phyloP scores from a whole-genome alignment of 2,113 vertebrate species.

The Colistium nudipinnis region DNA sequence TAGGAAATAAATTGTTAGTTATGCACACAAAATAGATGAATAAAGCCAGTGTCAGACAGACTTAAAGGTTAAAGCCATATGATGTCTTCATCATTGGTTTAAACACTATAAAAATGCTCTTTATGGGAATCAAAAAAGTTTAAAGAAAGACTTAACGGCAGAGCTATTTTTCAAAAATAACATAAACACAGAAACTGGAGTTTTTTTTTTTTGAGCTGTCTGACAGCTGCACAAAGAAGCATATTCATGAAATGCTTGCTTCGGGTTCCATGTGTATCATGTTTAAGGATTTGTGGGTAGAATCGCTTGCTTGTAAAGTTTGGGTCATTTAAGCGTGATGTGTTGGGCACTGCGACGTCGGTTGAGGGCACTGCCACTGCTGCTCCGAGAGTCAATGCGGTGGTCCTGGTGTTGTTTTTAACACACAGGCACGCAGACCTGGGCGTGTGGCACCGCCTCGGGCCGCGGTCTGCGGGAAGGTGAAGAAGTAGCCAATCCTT shows the following conservation, averaged over 20 bases:
- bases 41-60: background rate
- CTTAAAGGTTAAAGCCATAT: background rate
- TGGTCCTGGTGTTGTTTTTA: conserved; percentile 68
- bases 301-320: conserved; percentile 36
- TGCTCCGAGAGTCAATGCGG: conserved; percentile 31
- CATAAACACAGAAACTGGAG: conserved; percentile 46
- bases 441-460: conserved; percentile 30
- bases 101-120: conserved; percentile 15
- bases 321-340: conserved; percentile 42
- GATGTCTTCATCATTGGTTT: conserved; percentile 7
- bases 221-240: conserved; percentile 71
- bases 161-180: conserved; percentile 45
- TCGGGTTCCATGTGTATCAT: conserved; percentile 46
- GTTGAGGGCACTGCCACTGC: conserved; percentile 2
- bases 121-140: conserved; percentile 27
- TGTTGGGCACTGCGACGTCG: conserved; percentile 35
- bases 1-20: background rate
- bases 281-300: conserved; percentile 62
- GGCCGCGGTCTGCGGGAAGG: conserved; percentile 32
- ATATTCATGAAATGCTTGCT: conserved; percentile 77
- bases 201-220: conserved; percentile 62
- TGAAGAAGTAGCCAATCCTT: conserved; percentile 37
- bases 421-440: conserved; percentile 52
- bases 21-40: background rate
- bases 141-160: conserved; percentile 15